Evolutionary conservation across 2,888 invertebrate species (phyloP).

Genomic region (Protonemura montana): DNA sequence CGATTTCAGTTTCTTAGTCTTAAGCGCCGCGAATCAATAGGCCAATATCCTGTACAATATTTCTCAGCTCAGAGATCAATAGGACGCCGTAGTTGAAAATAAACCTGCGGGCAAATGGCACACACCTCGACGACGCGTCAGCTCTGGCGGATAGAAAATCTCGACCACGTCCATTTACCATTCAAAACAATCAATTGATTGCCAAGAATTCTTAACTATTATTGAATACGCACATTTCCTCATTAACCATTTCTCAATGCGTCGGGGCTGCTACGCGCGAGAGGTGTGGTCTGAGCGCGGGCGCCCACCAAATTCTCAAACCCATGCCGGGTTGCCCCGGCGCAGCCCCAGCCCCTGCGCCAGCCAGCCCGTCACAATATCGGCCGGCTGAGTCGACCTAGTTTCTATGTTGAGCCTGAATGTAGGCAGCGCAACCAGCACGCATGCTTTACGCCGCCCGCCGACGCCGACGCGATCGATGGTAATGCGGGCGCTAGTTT

Average conservation of each 20-base stretch:
- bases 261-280: not conserved
- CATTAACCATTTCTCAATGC: not conserved
- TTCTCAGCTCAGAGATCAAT: not conserved
- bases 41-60: not conserved
- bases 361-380: conserved; percentile 16
- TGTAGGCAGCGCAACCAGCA: conserved; percentile 10
- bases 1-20: not conserved
- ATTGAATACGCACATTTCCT: conserved; percentile 1
- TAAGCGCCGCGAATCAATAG: not conserved
- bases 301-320: not conserved
- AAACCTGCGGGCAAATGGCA: not conserved
- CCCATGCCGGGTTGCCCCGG: not conserved
- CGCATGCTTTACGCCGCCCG: conserved; percentile 16
- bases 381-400: conserved; percentile 21
- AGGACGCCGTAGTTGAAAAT: not conserved
- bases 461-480: not conserved
- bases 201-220: conserved; percentile 3
- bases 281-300: not conserved
- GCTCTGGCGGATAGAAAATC: not conserved
- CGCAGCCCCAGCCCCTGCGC: not conserved
- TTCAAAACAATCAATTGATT: not conserved
- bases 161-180: not conserved
- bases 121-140: not conserved
- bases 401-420: conserved; percentile 30
- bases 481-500: conserved; percentile 10